Percentiles rank a stretch among this genome's conserved stretches.
phyloP scores from a whole-genome alignment of 2,113 vertebrate species.

The Candoia aspera region DNA sequence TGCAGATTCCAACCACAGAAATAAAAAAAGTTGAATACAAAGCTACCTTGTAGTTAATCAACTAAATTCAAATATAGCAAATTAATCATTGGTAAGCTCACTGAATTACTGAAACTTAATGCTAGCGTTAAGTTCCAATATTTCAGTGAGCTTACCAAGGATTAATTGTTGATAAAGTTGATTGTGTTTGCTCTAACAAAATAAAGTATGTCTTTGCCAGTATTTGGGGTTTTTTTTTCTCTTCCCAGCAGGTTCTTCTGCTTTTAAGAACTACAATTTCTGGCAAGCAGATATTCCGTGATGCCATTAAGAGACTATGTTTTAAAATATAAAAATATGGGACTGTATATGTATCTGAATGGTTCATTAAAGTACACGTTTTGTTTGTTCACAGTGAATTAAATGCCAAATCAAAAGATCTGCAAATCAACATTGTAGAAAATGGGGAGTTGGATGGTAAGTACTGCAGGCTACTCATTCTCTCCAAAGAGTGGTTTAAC shows the following conservation, averaged over 20 bases:
- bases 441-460: slow-evolving; percentile 78
- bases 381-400: slow-evolving; percentile 81
- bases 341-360: background rate
- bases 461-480: slow-evolving; percentile 55
- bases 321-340: background rate
- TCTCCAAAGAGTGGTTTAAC: background rate
- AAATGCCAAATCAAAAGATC: slow-evolving; percentile 90
- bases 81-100: background rate
- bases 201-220: background rate
- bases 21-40: background rate
- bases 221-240: background rate
- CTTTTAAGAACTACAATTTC: background rate
- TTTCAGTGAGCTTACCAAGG: background rate
- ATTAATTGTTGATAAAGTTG: background rate
- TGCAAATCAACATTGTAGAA: slow-evolving; percentile 83
- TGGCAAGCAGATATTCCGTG: background rate
- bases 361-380: background rate
- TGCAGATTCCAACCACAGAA: background rate
- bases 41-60: background rate
- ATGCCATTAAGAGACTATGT: background rate
- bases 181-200: background rate
- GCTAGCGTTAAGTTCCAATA: background rate
- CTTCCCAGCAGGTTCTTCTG: background rate
- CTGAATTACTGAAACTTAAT: background rate
- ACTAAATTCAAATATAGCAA: background rate